A percentile compares a stretch with the other conserved stretches of the same genome.
These are phyloP conservation scores for Drosophila buzzatii DNA, from an alignment of 2,888 invertebrate species.

Conservation along the genomic window DNA sequence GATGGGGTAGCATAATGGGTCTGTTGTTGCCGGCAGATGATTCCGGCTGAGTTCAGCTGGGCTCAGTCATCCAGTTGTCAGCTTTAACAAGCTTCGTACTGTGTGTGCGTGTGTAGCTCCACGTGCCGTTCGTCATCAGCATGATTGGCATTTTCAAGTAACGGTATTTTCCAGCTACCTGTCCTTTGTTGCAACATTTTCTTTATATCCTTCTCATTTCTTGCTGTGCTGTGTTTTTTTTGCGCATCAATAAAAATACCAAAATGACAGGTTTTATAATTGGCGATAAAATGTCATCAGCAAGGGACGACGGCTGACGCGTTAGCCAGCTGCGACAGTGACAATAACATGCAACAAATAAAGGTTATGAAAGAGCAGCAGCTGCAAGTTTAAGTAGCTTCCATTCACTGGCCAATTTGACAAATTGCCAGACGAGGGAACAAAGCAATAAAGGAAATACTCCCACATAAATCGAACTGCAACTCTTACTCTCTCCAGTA, in stretches of 20 bases:
- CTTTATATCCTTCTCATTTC: not conserved
- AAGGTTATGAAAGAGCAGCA: conserved; percentile 1
- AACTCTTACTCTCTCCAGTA: not conserved
- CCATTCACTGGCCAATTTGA: conserved; percentile 18
- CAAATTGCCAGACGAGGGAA: not conserved
- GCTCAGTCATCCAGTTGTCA: conserved; percentile 57
- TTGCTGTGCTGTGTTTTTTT: not conserved
- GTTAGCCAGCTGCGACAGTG: conserved; percentile 43
- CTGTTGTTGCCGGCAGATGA: conserved; percentile 15
- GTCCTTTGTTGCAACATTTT: conserved; percentile 47
- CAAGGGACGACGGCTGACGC: conserved; percentile 43
- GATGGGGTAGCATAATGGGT: conserved; percentile 13
- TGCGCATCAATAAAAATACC: conserved; percentile 63
- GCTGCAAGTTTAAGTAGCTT: conserved; percentile 37
- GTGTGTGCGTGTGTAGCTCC: conserved; percentile 5
- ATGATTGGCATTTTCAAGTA: conserved; percentile 75
- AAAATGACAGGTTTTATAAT: conserved; percentile 76
- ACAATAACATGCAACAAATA: conserved; percentile 34
- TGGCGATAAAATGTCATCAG: conserved; percentile 75
- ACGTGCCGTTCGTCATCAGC: conserved; percentile 54
- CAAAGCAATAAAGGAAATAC: not conserved
- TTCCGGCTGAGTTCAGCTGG: conserved; percentile 18
- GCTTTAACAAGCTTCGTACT: conserved; percentile 38
- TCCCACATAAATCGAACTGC: conserved; percentile 42
- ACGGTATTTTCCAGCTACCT: conserved; percentile 35